phyloP scores from a whole-genome alignment of 2,888 invertebrate genomes.

The Netelia melanura region DNA sequence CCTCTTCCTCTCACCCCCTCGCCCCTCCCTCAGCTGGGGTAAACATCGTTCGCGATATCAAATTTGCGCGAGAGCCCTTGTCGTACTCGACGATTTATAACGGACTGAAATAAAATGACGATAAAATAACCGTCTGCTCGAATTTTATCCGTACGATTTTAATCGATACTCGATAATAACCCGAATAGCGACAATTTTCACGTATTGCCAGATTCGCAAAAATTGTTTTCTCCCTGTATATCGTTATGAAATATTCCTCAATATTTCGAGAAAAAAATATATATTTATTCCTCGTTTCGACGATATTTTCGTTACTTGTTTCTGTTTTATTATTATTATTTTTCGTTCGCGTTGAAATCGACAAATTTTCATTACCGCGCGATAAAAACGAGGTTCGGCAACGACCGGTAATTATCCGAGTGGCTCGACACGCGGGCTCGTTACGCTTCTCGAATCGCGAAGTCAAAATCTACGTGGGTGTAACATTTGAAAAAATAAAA shows the following conservation, averaged over 20 bases:
- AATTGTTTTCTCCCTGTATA: not conserved
- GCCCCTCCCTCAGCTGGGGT: constrained; percentile 9
- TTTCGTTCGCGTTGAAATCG: too few species aligned
- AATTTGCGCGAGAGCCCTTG: constrained; percentile 38
- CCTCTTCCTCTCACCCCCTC: not conserved
- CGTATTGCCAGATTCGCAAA: not conserved
- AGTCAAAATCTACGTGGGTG: constrained; percentile 32
- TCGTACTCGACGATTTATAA: constrained; percentile 57
- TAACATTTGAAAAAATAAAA: not conserved
- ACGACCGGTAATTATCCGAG: too few species aligned
- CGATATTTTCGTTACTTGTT: too few species aligned
- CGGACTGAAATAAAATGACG: constrained; percentile 20
- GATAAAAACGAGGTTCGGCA: too few species aligned
- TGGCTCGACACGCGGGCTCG: too few species aligned
- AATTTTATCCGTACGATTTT: not conserved
- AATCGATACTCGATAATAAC: constrained; percentile 33
- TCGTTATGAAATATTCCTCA: not conserved
- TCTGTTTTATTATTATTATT: too few species aligned
- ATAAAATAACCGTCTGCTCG: constrained; percentile 38
- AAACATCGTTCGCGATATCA: constrained; percentile 44
- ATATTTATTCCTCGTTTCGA: not conserved
- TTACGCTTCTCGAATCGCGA: not conserved
- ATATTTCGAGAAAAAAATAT: not conserved
- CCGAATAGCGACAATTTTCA: too few species aligned
- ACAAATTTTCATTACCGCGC: too few species aligned